Base-by-base conservation (phyloP, 2,888 invertebrate species). In the Microctonus aethiopoides region DNA sequence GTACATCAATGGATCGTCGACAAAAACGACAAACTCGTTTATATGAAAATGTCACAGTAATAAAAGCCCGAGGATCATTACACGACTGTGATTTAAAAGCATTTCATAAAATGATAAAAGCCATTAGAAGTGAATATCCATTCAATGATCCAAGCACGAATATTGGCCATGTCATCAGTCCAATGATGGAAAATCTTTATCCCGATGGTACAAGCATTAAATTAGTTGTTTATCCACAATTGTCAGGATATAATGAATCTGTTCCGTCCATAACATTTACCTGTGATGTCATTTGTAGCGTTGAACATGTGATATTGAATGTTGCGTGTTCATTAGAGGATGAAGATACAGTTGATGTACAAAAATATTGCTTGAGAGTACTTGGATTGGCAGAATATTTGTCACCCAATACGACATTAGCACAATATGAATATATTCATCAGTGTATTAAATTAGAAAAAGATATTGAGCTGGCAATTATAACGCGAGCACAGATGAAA, bases 371-470 rank as follows among this genome's bases (percentile, higher is more conserved):
- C 60, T 87, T 92, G 51, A 89, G 95, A 90, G 95, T 96, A 64
- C 92, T 93, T 90, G 97, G 97, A 20, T 90, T 95, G 70, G 92
- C 94, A 65, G 98, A 98, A 87, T 98, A 97, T 88, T 87, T 98
- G 39, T 92, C 93, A 0, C 92, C 94, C 13, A 93, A 95, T 65
- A 94, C 95, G 39, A 90, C 91, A 11, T 89, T 98, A 36, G 93
- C 94, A 72, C 96, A 97, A 84, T 95, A 97, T 85, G 96, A 96
- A 85, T 97, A 97, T 84, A 93, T 98, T 67, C 96, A 98, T 80
- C 93, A 94, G 80, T 97, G 98, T 85, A 93, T 97, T 70, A 97
- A 98, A 82, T 87, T 97, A 80, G 97, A 98, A 84, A 92, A 93
- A 82, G 97, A 97, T 86, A 94, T 97, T 1, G 93, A 93, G 77